Conservation (phyloP, 2,888 invertebrate species). For the Lottia scabra region DNA sequence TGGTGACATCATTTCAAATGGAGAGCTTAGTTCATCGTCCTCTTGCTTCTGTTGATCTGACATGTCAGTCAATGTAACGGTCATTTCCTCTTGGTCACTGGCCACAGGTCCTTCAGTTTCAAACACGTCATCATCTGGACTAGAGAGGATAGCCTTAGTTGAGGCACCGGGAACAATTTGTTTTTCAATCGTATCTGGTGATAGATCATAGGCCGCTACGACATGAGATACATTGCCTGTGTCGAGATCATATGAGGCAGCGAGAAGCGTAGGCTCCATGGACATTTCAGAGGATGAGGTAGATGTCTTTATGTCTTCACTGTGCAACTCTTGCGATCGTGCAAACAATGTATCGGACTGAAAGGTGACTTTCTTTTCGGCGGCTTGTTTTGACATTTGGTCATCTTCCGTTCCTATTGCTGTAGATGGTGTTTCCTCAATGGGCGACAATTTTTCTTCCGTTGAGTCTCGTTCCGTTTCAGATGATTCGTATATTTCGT, state of each 20-base stretch:
- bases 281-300: slow-evolving; percentile 85
- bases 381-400: slow-evolving; percentile 29
- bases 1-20: slow-evolving; percentile 64
- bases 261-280: slow-evolving; percentile 84
- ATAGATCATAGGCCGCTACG: slow-evolving; percentile 65
- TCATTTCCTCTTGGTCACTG: slow-evolving; percentile 22
- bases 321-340: slow-evolving; percentile 43
- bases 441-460: slow-evolving; percentile 60
- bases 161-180: slow-evolving; percentile 75
- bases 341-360: slow-evolving; percentile 44
- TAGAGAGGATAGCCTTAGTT: slow-evolving; percentile 64
- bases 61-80: neutral
- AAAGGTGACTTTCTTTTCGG: slow-evolving; percentile 57
- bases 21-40: slow-evolving; percentile 49
- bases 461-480: slow-evolving; percentile 60
- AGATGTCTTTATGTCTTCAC: slow-evolving; percentile 63
- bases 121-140: slow-evolving; percentile 70
- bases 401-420: slow-evolving; percentile 45
- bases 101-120: slow-evolving; percentile 65
- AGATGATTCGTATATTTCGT: slow-evolving; percentile 59
- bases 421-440: slow-evolving; percentile 53
- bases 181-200: slow-evolving; percentile 66
- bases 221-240: slow-evolving; percentile 70
- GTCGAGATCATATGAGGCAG: slow-evolving; percentile 84
- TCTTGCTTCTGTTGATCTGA: slow-evolving; percentile 13